A percentile compares a stretch with the other conserved stretches of the same genome.
These are phyloP conservation scores for Griposia aprilina DNA, from an alignment of 2,888 invertebrate species.

Conservation along the genomic window DNA sequence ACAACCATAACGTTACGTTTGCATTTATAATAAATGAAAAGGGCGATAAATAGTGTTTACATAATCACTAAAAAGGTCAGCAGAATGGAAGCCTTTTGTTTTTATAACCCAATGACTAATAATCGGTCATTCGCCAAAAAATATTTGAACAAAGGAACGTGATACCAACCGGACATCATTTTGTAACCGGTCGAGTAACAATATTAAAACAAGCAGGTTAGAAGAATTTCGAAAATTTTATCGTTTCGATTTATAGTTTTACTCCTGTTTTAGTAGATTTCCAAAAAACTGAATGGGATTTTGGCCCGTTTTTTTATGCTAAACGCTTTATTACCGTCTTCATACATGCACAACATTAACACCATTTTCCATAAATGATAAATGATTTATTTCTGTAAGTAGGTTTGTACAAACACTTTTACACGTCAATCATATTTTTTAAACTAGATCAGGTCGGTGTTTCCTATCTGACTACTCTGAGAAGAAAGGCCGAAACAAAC, in stretches of 20 bases:
- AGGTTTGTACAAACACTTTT: no score
- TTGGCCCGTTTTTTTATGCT: neutral
- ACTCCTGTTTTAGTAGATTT: no score
- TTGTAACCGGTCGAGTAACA: conserved; percentile 29
- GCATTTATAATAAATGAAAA: neutral
- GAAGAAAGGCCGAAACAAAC: no score
- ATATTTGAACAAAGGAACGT: neutral
- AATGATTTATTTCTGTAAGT: no score
- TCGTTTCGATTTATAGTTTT: neutral
- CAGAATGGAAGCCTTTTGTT: neutral
- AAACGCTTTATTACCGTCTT: neutral
- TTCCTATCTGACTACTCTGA: no score
- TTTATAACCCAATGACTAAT: neutral
- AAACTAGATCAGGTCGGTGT: no score
- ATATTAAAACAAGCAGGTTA: conserved; percentile 1
- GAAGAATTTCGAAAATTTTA: conserved; percentile 7
- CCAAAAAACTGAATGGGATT: neutral
- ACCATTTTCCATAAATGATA: no score
- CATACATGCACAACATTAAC: neutral
- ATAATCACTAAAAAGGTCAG: neutral
- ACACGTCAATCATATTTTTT: no score
- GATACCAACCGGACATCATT: neutral
- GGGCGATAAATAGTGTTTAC: neutral
- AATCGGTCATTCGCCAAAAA: neutral
- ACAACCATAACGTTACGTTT: neutral